These are phyloP conservation scores for Stegostoma tigrinum DNA, from an alignment of 2,113 vertebrate genomes.

Conservation along the genomic window DNA sequence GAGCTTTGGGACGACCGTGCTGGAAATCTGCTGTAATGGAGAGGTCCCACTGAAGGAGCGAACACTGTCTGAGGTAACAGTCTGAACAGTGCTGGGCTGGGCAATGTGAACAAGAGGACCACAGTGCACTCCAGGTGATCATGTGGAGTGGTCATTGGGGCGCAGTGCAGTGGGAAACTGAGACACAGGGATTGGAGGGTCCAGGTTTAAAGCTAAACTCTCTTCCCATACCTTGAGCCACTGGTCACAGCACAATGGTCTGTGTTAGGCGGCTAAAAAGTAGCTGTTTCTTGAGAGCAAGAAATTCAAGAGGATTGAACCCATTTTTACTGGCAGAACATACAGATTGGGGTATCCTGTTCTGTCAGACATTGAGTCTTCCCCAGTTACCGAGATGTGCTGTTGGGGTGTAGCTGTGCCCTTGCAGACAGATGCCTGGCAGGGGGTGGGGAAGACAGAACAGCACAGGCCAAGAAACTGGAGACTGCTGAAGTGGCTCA, in stretches of 20 bases:
- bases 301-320: not conserved
- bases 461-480: too few relatives aligned
- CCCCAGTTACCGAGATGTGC: not conserved
- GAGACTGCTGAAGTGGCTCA: too few relatives aligned
- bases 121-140: not conserved
- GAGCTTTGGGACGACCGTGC: constrained; percentile 81
- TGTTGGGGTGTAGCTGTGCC: too few relatives aligned
- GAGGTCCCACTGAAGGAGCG: constrained; percentile 67
- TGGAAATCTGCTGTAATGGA: constrained; percentile 87
- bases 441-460: too few relatives aligned
- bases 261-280: not conserved
- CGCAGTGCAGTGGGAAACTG: not conserved
- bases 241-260: not conserved
- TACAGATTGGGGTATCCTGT: too few relatives aligned
- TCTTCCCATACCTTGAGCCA: not conserved
- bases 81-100: not conserved
- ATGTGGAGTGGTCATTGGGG: not conserved
- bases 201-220: not conserved
- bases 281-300: not conserved
- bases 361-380: not conserved
- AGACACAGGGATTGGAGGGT: not conserved
- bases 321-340: too few relatives aligned
- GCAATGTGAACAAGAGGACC: too few relatives aligned
- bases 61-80: constrained; percentile 64
- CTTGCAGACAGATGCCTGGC: too few relatives aligned